These are phyloP conservation scores for Macaca fascicularis DNA, from an alignment of 2,113 vertebrate species.

Conservation along the genomic window DNA sequence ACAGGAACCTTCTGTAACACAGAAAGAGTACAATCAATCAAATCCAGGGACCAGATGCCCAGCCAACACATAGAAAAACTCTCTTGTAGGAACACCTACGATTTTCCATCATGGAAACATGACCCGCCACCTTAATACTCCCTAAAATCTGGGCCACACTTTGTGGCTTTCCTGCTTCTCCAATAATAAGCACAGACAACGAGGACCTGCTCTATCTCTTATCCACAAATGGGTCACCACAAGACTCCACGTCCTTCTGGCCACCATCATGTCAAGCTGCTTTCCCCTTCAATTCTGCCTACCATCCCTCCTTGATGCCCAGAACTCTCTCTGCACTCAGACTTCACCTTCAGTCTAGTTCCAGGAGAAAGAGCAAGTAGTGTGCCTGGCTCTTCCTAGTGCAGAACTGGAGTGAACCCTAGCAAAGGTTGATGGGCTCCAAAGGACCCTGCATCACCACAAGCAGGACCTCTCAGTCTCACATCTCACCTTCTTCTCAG, in stretches of 20 bases:
- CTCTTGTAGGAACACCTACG: not conserved
- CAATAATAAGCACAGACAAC: not conserved
- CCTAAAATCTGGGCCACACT: not conserved
- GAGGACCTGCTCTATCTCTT: not conserved
- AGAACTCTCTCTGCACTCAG: not conserved
- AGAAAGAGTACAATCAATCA: conserved; percentile 33
- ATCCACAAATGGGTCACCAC: not conserved
- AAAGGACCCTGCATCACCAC: not conserved
- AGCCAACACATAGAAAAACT: not conserved
- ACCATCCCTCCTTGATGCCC: not conserved
- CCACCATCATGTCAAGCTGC: not conserved
- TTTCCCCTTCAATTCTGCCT: not conserved
- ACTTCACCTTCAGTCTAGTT: not conserved
- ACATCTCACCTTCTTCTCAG: not conserved
- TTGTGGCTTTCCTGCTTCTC: not conserved
- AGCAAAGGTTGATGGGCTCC: not conserved
- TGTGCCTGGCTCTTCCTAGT: not conserved
- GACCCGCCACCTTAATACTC: not conserved
- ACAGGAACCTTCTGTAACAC: conserved; percentile 90
- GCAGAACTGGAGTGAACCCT: not conserved
- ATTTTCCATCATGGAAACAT: not conserved
- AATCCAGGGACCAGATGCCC: not conserved
- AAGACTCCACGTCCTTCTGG: not conserved
- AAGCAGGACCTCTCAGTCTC: not conserved
- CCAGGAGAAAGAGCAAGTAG: not conserved